Conservation (phyloP, 2,113 vertebrate genomes). For the Gila orcuttii region DNA sequence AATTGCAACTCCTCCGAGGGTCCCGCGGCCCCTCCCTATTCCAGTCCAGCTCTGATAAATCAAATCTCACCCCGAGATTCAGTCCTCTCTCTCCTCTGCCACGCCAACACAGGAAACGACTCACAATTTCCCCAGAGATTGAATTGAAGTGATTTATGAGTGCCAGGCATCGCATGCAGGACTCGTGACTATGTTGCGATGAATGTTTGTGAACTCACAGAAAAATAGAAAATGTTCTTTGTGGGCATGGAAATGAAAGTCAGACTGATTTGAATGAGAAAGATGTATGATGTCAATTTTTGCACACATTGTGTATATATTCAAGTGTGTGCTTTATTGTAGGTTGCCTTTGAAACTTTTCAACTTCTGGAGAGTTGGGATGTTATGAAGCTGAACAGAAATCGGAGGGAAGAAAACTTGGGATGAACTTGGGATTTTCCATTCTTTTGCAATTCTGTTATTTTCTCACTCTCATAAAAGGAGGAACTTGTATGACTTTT, state of each 20-base stretch:
- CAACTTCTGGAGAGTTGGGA: background rate
- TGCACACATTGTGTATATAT: background rate
- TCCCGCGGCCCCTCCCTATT: background rate
- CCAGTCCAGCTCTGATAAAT: conserved; percentile 40
- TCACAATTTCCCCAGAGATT: conserved; percentile 42
- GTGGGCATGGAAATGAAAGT: conserved; percentile 27
- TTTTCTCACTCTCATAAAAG: background rate
- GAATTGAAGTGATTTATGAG: conserved; percentile 47
- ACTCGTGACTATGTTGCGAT: conserved; percentile 20
- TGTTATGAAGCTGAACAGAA: conserved; percentile 4
- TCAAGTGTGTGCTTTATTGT: background rate
- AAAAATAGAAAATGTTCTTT: conserved; percentile 25
- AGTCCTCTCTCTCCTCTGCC: conserved; percentile 4
- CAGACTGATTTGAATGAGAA: conserved; percentile 36
- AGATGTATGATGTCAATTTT: conserved; percentile 13
- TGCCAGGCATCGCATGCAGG: conserved; percentile 10
- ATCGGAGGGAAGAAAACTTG: background rate
- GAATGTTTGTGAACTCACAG: conserved; percentile 19
- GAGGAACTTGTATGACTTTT: background rate
- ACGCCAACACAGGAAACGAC: conserved; percentile 40
- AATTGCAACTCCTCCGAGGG: conserved; percentile 67
- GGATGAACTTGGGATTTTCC: background rate
- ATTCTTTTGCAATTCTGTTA: background rate
- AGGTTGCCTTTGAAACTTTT: conserved; percentile 4
- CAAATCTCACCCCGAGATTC: conserved; percentile 26